Evolutionary conservation across 2,888 invertebrate genomes (phyloP).

Genomic region (Sesamia inferens): DNA sequence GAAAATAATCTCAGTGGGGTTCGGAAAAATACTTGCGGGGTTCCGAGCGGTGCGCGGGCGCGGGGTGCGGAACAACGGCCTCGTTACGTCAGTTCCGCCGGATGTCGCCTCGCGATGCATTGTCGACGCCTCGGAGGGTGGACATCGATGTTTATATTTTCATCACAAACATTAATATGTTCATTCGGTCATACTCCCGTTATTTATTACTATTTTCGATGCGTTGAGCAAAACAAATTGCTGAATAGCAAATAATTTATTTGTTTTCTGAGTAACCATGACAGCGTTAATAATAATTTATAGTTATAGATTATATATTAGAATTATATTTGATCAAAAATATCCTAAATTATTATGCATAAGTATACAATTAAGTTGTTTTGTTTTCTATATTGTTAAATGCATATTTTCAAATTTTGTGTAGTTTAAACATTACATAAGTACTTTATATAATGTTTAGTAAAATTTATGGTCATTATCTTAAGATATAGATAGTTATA

Average conservation of each 20-base stretch:
- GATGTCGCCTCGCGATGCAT: slow-evolving; percentile 88
- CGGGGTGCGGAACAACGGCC: slow-evolving; percentile 84
- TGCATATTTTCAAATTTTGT: neutral
- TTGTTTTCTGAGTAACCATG: slow-evolving; percentile 1
- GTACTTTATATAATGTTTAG: neutral
- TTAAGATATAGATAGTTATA: neutral
- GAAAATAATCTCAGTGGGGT: slow-evolving; percentile 82
- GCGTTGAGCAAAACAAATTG: slow-evolving; percentile 46
- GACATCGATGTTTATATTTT: slow-evolving; percentile 84
- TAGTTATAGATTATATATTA: neutral
- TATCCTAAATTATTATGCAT: neutral
- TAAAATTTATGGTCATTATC: neutral
- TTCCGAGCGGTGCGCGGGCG: slow-evolving; percentile 49
- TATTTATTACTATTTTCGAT: slow-evolving; percentile 58
- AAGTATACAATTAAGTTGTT: neutral
- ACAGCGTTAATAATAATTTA: neutral
- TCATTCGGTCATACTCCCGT: slow-evolving; percentile 66
- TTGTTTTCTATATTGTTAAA: neutral
- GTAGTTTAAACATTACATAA: neutral
- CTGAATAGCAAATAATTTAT: slow-evolving; percentile 17
- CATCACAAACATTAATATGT: slow-evolving; percentile 82
- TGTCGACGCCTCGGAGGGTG: slow-evolving; percentile 85
- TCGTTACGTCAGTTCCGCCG: slow-evolving; percentile 89
- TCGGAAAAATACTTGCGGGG: slow-evolving; percentile 62
- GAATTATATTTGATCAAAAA: neutral